Evolutionary conservation across 2,888 invertebrate genomes (phyloP), one percentile per base, ranked within the genome.

Genomic region (Sussaba pulchella): DNA sequence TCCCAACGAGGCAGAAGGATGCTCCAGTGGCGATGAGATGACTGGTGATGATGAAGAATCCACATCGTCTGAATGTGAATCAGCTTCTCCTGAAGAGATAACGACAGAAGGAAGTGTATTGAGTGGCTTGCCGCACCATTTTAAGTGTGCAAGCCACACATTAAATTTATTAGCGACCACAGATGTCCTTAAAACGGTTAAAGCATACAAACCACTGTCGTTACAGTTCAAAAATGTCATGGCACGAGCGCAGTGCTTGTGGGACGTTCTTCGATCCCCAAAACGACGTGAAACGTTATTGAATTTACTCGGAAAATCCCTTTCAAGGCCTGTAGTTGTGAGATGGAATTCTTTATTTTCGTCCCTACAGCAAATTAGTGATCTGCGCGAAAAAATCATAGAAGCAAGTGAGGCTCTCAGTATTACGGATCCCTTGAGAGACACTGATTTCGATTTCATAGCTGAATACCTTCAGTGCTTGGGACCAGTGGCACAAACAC

Each of bases 131-230:
- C 69, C 67, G 43, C 50, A 24, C 17, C 76, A 76, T 9, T 45
- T 76, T 12, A 52, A 50, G 21, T 76, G 75, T 21, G 59, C 50
- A n/a, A 61, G 50, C 21, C 75, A 75, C 19, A 75, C 61, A 0
- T 31, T 75, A n/a, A 50, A 69, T 43, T 45, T 76, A 47, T 24
- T 76, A 5, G 63, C 69, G 21, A 47, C 76, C 6, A 63, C 41
- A 4, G 69, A 69, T 43, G 19, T 47, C 2, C 3, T 43, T 2
- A 76, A 63, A 41, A 45, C 69, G 6, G 24, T 70, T 4, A 41
- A 63, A 26, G 61, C 52, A 24, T 61, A 41, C 0, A 26, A 66
- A 19, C 5, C 17, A 6, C 31, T 50, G 19, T 50, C 50, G 5
- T 12, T 17, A 10, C 69, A 63, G n/a, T 45, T 21, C 5, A 31